Conservation (phyloP, 2,797 vertebrate genomes). For the Tokudaia tokunoshimensis region DNA sequence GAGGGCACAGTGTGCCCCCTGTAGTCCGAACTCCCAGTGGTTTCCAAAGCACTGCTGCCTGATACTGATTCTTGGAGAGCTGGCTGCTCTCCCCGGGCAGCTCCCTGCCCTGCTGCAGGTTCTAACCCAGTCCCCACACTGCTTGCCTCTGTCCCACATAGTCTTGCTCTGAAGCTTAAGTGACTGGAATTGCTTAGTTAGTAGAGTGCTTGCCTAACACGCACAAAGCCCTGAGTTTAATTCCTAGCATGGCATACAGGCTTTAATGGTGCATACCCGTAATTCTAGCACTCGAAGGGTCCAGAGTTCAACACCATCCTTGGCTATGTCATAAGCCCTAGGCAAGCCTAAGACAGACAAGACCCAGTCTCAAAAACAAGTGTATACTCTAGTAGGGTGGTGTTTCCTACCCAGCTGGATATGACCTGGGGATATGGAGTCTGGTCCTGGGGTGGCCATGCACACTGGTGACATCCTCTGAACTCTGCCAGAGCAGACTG, state of each 20-base stretch:
- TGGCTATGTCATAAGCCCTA: not conserved
- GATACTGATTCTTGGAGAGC: not conserved
- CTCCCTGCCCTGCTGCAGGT: not conserved
- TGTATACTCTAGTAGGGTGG: too few species aligned
- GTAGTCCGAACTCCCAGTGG: fast-evolving
- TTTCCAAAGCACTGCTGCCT: not conserved
- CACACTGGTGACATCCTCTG: not conserved
- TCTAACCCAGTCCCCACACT: not conserved
- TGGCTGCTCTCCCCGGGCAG: not conserved
- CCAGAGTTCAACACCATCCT: not conserved
- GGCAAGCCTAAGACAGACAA: not conserved
- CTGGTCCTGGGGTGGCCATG: not conserved
- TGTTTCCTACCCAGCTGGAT: not conserved
- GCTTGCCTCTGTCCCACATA: not conserved
- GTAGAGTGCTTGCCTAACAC: not conserved
- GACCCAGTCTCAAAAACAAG: not conserved
- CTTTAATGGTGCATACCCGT: not conserved
- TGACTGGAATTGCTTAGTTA: not conserved
- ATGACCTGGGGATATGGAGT: too few species aligned
- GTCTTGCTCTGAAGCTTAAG: not conserved
- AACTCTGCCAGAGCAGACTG: not conserved
- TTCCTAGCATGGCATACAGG: not conserved
- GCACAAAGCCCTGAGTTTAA: not conserved
- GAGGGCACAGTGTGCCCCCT: not conserved
- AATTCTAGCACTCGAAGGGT: not conserved